Base-by-base conservation (phyloP, 2,113 vertebrate genomes). In the Xiphophorus hellerii region DNA sequence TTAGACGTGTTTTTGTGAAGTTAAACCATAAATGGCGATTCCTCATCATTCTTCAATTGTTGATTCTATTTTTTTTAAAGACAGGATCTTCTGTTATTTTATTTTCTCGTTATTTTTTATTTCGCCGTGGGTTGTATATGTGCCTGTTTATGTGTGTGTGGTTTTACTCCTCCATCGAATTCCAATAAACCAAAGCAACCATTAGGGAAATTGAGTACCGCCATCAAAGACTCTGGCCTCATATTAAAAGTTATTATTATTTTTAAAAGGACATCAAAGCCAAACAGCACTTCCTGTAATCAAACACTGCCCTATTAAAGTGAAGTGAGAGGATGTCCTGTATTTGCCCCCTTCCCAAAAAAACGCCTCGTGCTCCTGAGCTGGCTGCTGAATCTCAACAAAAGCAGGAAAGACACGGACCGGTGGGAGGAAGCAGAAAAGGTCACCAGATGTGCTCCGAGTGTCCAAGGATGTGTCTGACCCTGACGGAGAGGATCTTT, bases 351-450 rank as follows among this genome's bases (percentile, higher is more conserved):
- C 33, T 4, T 0, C 35, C 35, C 35, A 37, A 10, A 37, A 81
- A 88, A 86, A 7, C 17, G 14, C 20, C 14, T 20, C 15, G 42
- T 37, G 44, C 74, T 90, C 82, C 82, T 78, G 73, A 68, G 66
- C 14, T 42, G 39, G 39, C 39, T 81, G 89, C 85, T 30, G 82
- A 84, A 48, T 78, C 69, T 80, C 82, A 88, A 93, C 92, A 94
- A 94, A 91, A 84, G 68, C 92, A 93, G 93, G 90, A 93, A 93
- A 92, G 90, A 90, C 88, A 81, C 74, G 62, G 79, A 72, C 71
- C 85, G 71, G 69, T 77, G 81, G 73, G 88, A 89, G 89, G 83
- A 86, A 84, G 51, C 69, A 3, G 44, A 5, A 64, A 71, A 84
- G 92, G 90, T 91, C 89, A 89, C 78, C 88, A 92, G 87, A 91